Conservation (phyloP, 2,113 vertebrate species). For the Theristicus caerulescens region DNA sequence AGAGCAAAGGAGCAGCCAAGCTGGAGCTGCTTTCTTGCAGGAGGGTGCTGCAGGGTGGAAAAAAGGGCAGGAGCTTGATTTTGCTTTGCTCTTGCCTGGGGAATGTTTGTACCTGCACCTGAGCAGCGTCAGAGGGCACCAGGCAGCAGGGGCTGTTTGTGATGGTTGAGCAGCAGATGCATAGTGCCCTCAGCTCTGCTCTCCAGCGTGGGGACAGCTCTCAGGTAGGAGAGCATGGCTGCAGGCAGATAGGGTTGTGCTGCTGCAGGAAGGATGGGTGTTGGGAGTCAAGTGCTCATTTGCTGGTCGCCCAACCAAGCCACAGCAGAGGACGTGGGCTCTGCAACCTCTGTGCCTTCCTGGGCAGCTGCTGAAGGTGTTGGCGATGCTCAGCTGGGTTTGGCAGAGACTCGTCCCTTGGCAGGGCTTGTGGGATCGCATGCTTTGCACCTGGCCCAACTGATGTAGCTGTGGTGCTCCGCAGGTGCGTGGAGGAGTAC, state of each 20-base stretch:
- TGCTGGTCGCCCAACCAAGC: fast-evolving
- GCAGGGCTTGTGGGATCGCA: fast-evolving
- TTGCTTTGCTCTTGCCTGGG: not conserved
- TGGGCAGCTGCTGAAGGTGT: not conserved
- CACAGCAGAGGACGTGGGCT: not conserved
- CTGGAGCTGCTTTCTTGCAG: not conserved
- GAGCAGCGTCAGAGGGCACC: not conserved
- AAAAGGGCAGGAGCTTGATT: not conserved
- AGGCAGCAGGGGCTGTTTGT: fast-evolving
- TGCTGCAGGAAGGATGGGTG: not conserved
- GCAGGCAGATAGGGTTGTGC: not conserved
- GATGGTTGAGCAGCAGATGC: fast-evolving
- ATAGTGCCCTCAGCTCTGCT: not conserved
- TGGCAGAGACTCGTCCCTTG: fast-evolving
- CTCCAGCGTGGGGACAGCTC: fast-evolving
- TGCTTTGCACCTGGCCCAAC: not conserved
- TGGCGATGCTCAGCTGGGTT: not conserved
- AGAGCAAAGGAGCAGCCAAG: not conserved
- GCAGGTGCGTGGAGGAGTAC: constrained; percentile 97
- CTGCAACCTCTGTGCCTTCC: not conserved
- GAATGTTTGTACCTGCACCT: not conserved
- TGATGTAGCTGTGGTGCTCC: not conserved
- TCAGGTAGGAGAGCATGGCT: not conserved
- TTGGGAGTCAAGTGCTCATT: fast-evolving
- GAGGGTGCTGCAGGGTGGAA: not conserved